phyloP scores from a whole-genome alignment of 2,888 invertebrate genomes.

The Venusia cambrica region DNA sequence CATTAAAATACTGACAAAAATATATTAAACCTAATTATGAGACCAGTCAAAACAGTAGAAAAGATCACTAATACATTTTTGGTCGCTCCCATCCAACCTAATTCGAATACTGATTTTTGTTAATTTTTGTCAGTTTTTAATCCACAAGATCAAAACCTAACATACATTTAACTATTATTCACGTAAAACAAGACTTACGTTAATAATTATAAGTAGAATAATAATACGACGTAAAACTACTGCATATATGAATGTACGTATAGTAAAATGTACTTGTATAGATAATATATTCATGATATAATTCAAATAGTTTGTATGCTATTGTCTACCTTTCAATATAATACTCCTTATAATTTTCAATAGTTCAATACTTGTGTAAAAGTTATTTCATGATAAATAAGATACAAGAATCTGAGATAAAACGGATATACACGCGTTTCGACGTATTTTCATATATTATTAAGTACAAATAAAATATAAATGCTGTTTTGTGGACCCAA shows the following conservation, averaged over 20 bases:
- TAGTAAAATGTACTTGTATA: slow-evolving; percentile 2
- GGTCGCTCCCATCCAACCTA: slow-evolving; percentile 15
- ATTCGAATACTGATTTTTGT: slow-evolving; percentile 23
- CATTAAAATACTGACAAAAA: slow-evolving; percentile 29
- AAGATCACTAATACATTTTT: slow-evolving; percentile 17
- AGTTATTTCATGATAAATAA: no score
- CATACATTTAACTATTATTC: slow-evolving; percentile 5
- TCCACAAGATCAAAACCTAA: slow-evolving; percentile 25
- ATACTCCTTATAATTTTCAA: no score
- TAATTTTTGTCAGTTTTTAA: slow-evolving; percentile 25
- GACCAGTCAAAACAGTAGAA: slow-evolving; percentile 26
- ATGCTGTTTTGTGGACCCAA: slow-evolving; percentile 39
- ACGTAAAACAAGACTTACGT: no score
- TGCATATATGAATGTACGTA: neutral
- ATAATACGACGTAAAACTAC: no score
- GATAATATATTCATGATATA: slow-evolving; percentile 1
- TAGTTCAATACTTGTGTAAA: no score
- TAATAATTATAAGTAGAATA: slow-evolving; percentile 1
- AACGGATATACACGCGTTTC: no score
- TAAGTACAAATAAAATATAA: no score
- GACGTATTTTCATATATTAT: no score
- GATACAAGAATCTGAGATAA: no score
- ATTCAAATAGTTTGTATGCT: no score
- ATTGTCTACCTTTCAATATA: no score
- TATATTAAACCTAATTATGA: slow-evolving; percentile 30